Evolutionary conservation across 2,888 invertebrate genomes (phyloP).

Genomic region (Epiblema foenella): DNA sequence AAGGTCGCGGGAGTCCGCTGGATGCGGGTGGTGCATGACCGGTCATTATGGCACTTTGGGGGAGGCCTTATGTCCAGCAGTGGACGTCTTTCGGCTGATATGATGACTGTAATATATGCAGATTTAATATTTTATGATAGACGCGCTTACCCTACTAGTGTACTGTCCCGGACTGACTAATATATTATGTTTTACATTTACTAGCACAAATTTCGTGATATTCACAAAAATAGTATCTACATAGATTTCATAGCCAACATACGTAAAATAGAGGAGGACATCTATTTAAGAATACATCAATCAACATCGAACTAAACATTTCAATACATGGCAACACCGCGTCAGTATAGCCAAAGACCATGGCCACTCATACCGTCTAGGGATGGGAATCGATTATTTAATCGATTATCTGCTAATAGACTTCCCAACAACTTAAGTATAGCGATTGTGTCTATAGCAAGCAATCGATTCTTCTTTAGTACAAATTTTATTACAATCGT

Average conservation of each 20-base stretch:
- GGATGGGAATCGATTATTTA: background rate
- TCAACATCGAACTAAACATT: constrained; percentile 34
- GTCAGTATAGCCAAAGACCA: constrained; percentile 30
- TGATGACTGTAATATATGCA: too few relatives aligned
- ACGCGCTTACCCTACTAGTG: too few relatives aligned
- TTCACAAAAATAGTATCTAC: constrained; percentile 44
- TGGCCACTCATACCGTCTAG: constrained; percentile 1
- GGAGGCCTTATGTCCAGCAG: too few relatives aligned
- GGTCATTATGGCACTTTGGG: too few relatives aligned
- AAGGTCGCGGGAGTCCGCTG: too few relatives aligned
- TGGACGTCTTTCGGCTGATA: too few relatives aligned
- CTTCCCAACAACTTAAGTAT: background rate
- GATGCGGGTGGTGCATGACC: too few relatives aligned
- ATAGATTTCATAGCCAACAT: constrained; percentile 39
- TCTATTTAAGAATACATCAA: constrained; percentile 31
- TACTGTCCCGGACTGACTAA: background rate
- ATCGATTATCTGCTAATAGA: background rate
- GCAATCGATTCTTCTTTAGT: background rate
- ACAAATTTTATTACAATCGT: background rate
- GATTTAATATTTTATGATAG: too few relatives aligned
- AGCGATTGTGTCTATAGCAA: background rate
- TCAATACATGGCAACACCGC: constrained; percentile 31
- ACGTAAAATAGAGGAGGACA: constrained; percentile 42
- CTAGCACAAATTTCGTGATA: constrained; percentile 32
- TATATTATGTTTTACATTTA: constrained; percentile 33